Base-by-base conservation (phyloP, 2,113 vertebrate species). In the Chamaetylas fuelleborni region DNA sequence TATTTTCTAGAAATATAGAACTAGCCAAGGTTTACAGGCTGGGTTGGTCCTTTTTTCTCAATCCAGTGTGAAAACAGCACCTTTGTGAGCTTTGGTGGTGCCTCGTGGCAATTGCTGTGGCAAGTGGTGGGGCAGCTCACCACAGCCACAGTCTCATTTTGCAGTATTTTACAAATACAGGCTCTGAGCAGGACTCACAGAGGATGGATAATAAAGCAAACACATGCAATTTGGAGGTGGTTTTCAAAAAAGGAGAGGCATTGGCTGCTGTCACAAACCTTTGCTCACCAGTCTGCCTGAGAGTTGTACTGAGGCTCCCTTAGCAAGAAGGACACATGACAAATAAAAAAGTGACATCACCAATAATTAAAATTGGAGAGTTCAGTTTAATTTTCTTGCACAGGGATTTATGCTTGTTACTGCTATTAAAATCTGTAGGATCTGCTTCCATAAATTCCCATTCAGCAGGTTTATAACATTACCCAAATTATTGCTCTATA, bases 391-490 rank as follows among this genome's bases (percentile, higher is more conserved):
- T 88, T 58, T 82, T 51, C 93, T 42, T 45, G 24, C 48, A 92
- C 80, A 33, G 38, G 36, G 8, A 85, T 96, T 97, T 96, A 90
- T 90, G 81, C 34, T 66, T 47, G 56, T 88, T 92, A 93, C 42
- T 96, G 67, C 76, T 69, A 88, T 90, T 92, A 92, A 94, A 95
- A 92, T 23, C 61, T 71, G 74, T 82, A 88, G 87, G 80, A 92
- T 81, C 48, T 87, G 58, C 77, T 95, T 86, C 57, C 90, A 94
- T 89, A 95, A 96, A 96, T 96, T 93, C 48, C 89, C 81, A 65
- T 72, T 76, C 91, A 82, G 81, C 36, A 57, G 88, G 74, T 92
- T 71, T 80, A 94, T 50, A 96, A 82, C 50, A 92, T 73, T 86
- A 91, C 19, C 79, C 87, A 83, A 89, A 92, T 90, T 45, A 82